Base-by-base conservation (phyloP, 1,140 invertebrate genomes). In the Maconellicoccus hirsutus region DNA sequence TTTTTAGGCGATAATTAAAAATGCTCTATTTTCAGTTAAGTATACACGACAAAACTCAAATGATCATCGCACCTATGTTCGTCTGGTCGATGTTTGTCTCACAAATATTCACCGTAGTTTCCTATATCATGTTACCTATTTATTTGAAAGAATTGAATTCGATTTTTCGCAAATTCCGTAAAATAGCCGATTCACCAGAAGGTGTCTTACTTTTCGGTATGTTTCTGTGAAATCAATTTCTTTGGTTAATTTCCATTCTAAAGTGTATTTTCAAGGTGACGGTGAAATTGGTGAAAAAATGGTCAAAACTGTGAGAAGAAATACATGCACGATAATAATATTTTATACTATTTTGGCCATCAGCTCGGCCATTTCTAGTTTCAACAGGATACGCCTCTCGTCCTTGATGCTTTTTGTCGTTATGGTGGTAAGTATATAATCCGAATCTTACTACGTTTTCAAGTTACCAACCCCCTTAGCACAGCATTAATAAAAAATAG, bases 21-120 rank as follows among this genome's bases (percentile, higher is more conserved):
- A n/a, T n/a, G n/a, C n/a, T 69, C 52, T 0, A n/a, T 19, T 70
- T 59, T n/a, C 21, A 72, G 72, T 19, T 70, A 10, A 70, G 52
- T 0, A 70, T 66, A 22, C 72, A 72, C 38, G 72, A 72, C n/a
- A 69, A 69, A 27, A 71, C 70, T 21, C 72, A 72, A 21, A 72
- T 70, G 1, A 70, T 72, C 10, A 69, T 42, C 0, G 72, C 52
- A 22, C 72, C 72, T 0, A 72, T 72, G 70, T 72, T 72, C 14
- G 1, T 72, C 6, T 38, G 38, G 21, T 72, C 72, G 1, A 1
- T 72, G 29, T 25, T 38, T 25, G 10, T 72, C 8, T 70, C 70
- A 16, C 70, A 71, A 52, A 33, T 38, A 23, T 52, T 72, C 26
- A 27, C 23, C 23, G 66, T 72, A 0, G 27, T 42, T 2, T 66